These are phyloP conservation scores for Spialia ferax DNA, from an alignment of 2,888 invertebrate species.

Conservation along the genomic window DNA sequence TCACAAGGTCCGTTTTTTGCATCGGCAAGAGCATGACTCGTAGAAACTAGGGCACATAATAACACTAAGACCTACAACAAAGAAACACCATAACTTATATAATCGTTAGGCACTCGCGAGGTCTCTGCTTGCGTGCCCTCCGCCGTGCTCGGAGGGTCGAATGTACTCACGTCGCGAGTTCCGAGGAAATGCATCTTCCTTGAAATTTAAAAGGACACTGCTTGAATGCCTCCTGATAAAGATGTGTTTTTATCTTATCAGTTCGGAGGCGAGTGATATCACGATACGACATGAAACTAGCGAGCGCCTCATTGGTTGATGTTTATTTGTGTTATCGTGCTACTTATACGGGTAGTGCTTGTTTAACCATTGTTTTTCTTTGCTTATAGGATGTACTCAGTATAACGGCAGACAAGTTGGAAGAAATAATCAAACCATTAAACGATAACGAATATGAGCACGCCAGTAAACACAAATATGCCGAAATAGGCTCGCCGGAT, in stretches of 20 bases:
- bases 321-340: slow-evolving; percentile 71
- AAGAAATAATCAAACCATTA: slow-evolving; percentile 85
- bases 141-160: slow-evolving; percentile 48
- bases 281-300: slow-evolving; percentile 66
- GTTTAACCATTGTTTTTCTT: slow-evolving; percentile 64
- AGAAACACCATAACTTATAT: slow-evolving; percentile 70
- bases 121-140: slow-evolving; percentile 47
- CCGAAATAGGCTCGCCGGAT: slow-evolving; percentile 80
- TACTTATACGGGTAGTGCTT: slow-evolving; percentile 62
- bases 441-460: slow-evolving; percentile 69
- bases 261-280: slow-evolving; percentile 69
- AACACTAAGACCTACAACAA: slow-evolving; percentile 82
- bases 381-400: slow-evolving; percentile 86
- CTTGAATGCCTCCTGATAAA: slow-evolving; percentile 67
- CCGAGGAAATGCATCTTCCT: slow-evolving; percentile 72
- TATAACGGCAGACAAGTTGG: slow-evolving; percentile 86
- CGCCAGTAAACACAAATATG: slow-evolving; percentile 69
- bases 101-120: slow-evolving; percentile 48
- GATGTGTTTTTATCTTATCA: slow-evolving; percentile 78
- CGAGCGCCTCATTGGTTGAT: slow-evolving; percentile 74
- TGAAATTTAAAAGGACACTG: slow-evolving; percentile 71
- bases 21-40: slow-evolving; percentile 59
- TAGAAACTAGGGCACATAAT: slow-evolving; percentile 71
- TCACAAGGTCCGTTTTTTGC: slow-evolving; percentile 65
- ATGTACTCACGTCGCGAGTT: slow-evolving; percentile 73